Evolutionary conservation across 2,797 vertebrate species (phyloP).

Genomic region (Gobionotothen gibberifrons): DNA sequence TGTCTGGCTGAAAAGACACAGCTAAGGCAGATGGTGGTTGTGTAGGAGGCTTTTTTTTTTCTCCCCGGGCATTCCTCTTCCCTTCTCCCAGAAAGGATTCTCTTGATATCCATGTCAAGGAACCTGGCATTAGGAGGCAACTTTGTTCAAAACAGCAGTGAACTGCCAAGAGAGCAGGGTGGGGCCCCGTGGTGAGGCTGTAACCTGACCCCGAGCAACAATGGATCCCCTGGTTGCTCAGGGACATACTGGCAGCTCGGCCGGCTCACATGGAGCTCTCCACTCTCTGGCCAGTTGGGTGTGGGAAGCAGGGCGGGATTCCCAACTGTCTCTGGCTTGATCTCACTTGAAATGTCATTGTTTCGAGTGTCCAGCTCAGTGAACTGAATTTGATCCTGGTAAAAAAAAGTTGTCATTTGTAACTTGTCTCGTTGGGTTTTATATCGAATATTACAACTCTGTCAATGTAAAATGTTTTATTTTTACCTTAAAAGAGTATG

Average conservation of each 20-base stretch:
- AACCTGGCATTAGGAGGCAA: slow-evolving; percentile 90
- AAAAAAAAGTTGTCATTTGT: not conserved
- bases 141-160: slow-evolving; percentile 91
- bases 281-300: slow-evolving; percentile 58
- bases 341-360: slow-evolving; percentile 32
- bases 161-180: slow-evolving; percentile 92
- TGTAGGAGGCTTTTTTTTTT: slow-evolving; percentile 56
- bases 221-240: slow-evolving; percentile 93
- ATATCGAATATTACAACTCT: not conserved
- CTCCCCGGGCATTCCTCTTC: slow-evolving; percentile 54
- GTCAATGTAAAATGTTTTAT: not conserved
- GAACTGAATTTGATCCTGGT: slow-evolving; percentile 5
- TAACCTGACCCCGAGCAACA: slow-evolving; percentile 92
- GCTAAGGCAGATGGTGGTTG: slow-evolving; percentile 70
- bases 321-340: slow-evolving; percentile 54
- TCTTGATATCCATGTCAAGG: slow-evolving; percentile 81
- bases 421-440: not conserved
- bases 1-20: slow-evolving; percentile 81
- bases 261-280: slow-evolving; percentile 63
- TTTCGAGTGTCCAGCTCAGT: slow-evolving; percentile 25
- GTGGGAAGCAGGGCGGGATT: slow-evolving; percentile 61
- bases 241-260: slow-evolving; percentile 78
- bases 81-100: slow-evolving; percentile 65
- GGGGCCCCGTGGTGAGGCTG: slow-evolving; percentile 90
- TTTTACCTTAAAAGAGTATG: not conserved